These are phyloP conservation scores for Cariama cristata DNA, from an alignment of 2,113 vertebrate species.

Conservation along the genomic window DNA sequence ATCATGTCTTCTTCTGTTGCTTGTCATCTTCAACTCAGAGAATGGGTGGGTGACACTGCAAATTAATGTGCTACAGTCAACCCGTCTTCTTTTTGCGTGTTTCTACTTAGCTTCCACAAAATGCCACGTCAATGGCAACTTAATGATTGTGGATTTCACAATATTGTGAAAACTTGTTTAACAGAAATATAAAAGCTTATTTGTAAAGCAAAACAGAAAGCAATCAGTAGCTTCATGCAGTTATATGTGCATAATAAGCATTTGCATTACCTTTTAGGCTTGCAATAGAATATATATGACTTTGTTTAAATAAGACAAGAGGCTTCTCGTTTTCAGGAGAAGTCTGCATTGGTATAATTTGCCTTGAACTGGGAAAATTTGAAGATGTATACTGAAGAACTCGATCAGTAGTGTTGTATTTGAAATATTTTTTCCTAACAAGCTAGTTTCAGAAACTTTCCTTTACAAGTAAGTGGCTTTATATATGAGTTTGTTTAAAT, in stretches of 20 bases:
- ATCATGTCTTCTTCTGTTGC: fast-evolving
- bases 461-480: neutral
- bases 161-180: slow-evolving; percentile 20
- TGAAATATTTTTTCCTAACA: neutral
- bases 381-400: neutral
- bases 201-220: neutral
- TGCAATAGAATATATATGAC: neutral
- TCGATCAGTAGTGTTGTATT: neutral
- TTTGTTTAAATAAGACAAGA: neutral
- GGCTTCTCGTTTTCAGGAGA: neutral
- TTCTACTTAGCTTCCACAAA: neutral
- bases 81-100: neutral
- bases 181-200: neutral
- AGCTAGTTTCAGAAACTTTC: neutral
- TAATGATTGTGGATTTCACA: neutral
- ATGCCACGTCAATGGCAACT: neutral
- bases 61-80: neutral
- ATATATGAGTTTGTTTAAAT: too few relatives aligned
- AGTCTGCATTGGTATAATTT: neutral
- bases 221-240: neutral
- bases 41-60: neutral
- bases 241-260: neutral
- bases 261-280: neutral
- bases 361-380: neutral
- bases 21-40: neutral